A percentile compares a stretch with the other conserved stretches of the same genome.
phyloP scores from a whole-genome alignment of 2,797 vertebrate species.

The Ficedula albicollis region DNA sequence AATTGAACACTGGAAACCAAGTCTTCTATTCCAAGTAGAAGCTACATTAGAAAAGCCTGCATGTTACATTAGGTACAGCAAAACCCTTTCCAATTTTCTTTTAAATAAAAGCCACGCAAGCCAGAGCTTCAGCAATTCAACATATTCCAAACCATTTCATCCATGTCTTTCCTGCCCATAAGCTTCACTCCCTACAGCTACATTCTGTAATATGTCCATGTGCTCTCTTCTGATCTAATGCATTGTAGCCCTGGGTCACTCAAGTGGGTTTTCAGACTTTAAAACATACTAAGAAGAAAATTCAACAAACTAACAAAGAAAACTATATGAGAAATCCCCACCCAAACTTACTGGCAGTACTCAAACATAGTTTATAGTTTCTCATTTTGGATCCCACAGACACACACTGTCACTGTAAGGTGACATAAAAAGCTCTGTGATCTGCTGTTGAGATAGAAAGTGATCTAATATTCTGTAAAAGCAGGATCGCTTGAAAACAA shows the following conservation, averaged over 20 bases:
- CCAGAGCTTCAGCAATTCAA: not conserved
- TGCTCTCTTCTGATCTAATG: not conserved
- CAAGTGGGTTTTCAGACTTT: not conserved
- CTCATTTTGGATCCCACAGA: not conserved
- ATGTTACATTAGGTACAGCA: not conserved
- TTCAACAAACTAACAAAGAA: not conserved
- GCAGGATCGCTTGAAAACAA: not conserved
- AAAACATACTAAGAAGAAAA: not conserved
- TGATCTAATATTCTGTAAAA: not conserved
- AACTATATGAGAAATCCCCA: not conserved
- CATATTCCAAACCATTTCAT: not conserved
- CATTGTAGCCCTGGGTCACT: fast-evolving
- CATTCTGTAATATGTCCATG: not conserved
- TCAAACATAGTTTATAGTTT: not conserved
- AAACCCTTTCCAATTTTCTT: not conserved
- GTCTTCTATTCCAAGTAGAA: not conserved
- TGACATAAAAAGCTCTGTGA: not conserved
- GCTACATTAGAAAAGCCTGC: not conserved
- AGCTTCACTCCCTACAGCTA: not conserved
- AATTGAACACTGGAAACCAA: not conserved
- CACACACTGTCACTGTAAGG: not conserved
- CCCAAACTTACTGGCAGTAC: not conserved
- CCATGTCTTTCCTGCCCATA: not conserved
- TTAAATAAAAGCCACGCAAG: not conserved
- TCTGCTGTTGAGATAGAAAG: not conserved